Evolutionary conservation across 2,888 invertebrate species (phyloP), one percentile per base, ranked within the genome.

Genomic region (Sphaerophoria rueppellii): DNA sequence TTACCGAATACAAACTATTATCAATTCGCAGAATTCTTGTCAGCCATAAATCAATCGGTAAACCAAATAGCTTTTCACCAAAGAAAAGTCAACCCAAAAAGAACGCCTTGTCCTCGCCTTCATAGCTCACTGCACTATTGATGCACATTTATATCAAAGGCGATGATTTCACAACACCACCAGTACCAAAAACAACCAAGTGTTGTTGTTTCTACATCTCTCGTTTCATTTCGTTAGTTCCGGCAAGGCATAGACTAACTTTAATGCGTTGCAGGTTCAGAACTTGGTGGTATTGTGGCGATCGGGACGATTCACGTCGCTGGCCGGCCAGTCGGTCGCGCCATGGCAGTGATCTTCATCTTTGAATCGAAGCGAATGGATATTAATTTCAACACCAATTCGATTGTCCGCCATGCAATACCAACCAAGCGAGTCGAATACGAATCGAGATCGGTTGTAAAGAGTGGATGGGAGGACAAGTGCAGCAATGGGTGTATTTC

Each of bases 381-480:
- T 79, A 82, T 82, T 82, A 78, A 67, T 82, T 82, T 82, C 74
- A 82, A 74, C 82, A 75, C 78, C 65, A 40, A 72, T 82, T 82
- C 72, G 72, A 75, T 81, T 75, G 74, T 81, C 63, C 16, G 71
- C 52, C 24, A 54, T 67, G 71, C 71, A 48, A 43, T 60, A 55
- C 50, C 71, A 72, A 67, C 72, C 71, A 72, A 72, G 46, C 67
- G 63, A 63, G 61, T 76, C 60, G 6, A 9, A 43, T 24, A 24
- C 4, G 16, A 60, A 12, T 24, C 60, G 54, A 61, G 61, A 79
- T 69, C 40, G 52, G 32, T 24, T 24, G 24, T 24, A 46, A 55
- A 34, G 11, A 12, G 14, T 11, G 43, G 43, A 43, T 11, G 43
- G 4, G 6, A 24, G 24, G 24, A 4, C 40, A 40, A 9, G 4